Conservation (phyloP, 2,888 invertebrate species). For the Ophioninae sp. region DNA sequence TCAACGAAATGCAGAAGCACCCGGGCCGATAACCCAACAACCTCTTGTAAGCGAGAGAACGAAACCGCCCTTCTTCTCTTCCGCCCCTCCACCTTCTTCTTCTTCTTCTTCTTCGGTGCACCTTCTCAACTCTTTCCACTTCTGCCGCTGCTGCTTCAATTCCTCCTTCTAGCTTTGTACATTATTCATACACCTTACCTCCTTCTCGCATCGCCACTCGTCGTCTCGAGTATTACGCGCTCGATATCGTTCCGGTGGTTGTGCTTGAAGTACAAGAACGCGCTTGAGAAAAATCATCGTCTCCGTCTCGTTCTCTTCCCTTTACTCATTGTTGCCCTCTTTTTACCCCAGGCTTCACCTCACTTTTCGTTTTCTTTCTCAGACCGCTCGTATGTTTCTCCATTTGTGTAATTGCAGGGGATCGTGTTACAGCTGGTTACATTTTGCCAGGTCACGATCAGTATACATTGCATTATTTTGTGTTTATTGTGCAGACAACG, state of each 20-base stretch:
- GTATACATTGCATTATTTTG: not conserved
- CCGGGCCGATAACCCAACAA: conserved; percentile 57
- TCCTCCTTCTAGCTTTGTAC: conserved; percentile 59
- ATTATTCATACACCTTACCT: conserved; percentile 71
- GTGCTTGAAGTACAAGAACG: conserved; percentile 22
- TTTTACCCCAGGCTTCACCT: conserved; percentile 6
- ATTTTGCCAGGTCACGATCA: not conserved
- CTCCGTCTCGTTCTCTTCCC: conserved; percentile 5
- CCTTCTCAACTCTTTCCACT: conserved; percentile 46
- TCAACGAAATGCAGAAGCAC: conserved; percentile 40
- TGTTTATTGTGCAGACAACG: not conserved
- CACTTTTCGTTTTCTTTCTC: not conserved
- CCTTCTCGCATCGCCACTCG: conserved; percentile 67
- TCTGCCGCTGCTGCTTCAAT: conserved; percentile 27
- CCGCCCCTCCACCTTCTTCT: conserved; percentile 30
- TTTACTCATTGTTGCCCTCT: not conserved
- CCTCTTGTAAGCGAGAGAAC: conserved; percentile 22
- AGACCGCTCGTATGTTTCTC: not conserved
- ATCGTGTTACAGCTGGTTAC: not conserved
- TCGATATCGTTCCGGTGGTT: conserved; percentile 61
- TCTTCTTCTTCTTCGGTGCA: conserved; percentile 51
- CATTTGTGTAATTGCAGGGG: not conserved
- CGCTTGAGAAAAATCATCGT: conserved; percentile 41
- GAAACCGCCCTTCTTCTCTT: conserved; percentile 33
- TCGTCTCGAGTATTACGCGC: conserved; percentile 67